Base-by-base conservation (phyloP, 1,140 invertebrate genomes). In the Pseudomyrmex cubaensis region DNA sequence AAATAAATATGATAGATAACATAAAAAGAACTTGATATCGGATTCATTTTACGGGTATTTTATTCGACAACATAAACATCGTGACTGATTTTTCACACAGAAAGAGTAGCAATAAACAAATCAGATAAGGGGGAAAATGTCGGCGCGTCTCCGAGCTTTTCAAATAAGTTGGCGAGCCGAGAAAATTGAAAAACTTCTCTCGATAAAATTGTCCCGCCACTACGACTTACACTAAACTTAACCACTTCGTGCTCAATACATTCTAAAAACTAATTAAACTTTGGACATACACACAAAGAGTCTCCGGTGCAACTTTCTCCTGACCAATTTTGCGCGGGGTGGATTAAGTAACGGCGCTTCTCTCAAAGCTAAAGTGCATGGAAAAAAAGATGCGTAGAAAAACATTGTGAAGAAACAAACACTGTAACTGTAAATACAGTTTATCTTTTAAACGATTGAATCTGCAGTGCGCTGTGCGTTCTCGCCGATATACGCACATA, bases 251-350 rank as follows among this genome's bases (percentile, higher is more conserved):
- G 82, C 78, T 87, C 88, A 86, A 85, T 90, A 89, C 90, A 82
- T 92, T 93, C 92, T 91, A 92, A 94, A 94, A 94, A 94, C 92
- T 94, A 94, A 94, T 94, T 94, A 94, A 94, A 94, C 92, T 94
- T 94, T 90, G 88, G 87, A 89, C 86, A 82, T 90, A 85, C 86
- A 87, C 87, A 67, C 87, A 89, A 87, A 77, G 72, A 90, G 78
- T 80, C 72, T 62, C 61, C 64, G 70, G 86, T 84, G 59, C 61
- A 88, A 88, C 82, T 87, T 84, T 73, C 69, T 76, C 63, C 52
- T 72, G 61, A 76, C 70, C 77, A 78, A 83, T 89, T 85, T 87
- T 78, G 67, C n/a, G 72, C n/a, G 72, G 67, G 75, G 75, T 80
- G 80, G 72, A 84, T 88, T 85, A 85, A 88, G 56, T 20, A 25